Evolutionary conservation across 2,888 invertebrate species (phyloP).

Genomic region (Apodemia hepburni): DNA sequence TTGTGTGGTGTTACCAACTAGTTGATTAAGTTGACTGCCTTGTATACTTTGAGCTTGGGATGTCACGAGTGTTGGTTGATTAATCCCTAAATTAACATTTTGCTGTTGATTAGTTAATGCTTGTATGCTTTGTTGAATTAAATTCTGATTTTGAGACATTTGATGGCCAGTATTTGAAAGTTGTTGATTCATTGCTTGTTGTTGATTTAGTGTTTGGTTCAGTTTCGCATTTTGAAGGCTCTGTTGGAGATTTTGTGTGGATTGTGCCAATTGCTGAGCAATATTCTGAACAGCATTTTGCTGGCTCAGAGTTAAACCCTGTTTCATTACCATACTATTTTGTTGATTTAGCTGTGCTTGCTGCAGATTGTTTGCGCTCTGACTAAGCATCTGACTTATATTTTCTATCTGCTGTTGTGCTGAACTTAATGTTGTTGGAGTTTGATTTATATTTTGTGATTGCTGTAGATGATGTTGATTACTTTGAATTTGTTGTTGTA

Average conservation of each 20-base stretch:
- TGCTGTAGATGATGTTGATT: slow-evolving; percentile 68
- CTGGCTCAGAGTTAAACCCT: slow-evolving; percentile 62
- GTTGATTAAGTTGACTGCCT: slow-evolving; percentile 66
- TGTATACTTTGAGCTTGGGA: slow-evolving; percentile 59
- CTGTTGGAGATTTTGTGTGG: slow-evolving; percentile 60
- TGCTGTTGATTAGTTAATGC: slow-evolving; percentile 65
- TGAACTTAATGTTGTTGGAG: slow-evolving; percentile 73
- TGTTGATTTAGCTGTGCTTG: slow-evolving; percentile 68
- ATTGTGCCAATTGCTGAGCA: slow-evolving; percentile 68
- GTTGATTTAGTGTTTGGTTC: slow-evolving; percentile 62
- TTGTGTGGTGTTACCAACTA: slow-evolving; percentile 57
- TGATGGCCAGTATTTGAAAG: slow-evolving; percentile 74
- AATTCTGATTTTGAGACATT: slow-evolving; percentile 58
- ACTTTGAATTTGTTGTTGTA: slow-evolving; percentile 64
- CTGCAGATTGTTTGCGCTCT: slow-evolving; percentile 70
- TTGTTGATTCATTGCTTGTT: slow-evolving; percentile 66
- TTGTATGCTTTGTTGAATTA: slow-evolving; percentile 68
- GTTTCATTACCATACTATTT: slow-evolving; percentile 63
- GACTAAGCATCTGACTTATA: slow-evolving; percentile 79
- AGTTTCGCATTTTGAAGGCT: slow-evolving; percentile 72
- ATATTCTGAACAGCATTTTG: slow-evolving; percentile 71
- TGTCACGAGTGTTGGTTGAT: slow-evolving; percentile 60
- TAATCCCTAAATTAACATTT: slow-evolving; percentile 68
- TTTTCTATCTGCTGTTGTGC: slow-evolving; percentile 82
- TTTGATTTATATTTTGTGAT: slow-evolving; percentile 53